Conservation (phyloP, 2,888 invertebrate genomes). For the Oegoconia quadripuncta region DNA sequence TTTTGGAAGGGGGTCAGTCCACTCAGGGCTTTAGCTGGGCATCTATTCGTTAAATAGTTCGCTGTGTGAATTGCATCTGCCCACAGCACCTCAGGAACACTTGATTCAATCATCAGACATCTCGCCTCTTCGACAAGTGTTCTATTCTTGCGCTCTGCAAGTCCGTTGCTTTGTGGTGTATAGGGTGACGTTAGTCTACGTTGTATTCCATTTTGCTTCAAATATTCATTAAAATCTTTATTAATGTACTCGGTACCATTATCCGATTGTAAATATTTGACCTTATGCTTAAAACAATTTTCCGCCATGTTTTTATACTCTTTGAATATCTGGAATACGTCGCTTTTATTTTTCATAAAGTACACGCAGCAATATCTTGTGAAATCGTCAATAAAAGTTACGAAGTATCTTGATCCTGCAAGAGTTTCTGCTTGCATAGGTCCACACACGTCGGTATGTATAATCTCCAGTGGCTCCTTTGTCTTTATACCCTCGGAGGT, state of each 20-base stretch:
- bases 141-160: conserved; percentile 13
- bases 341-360: conserved; percentile 7
- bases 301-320: not conserved
- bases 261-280: not conserved
- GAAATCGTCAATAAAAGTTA: conserved; percentile 18
- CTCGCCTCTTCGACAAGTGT: conserved; percentile 9
- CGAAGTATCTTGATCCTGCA: conserved; percentile 14
- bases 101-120: conserved; percentile 7
- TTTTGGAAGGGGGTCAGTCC: conserved; percentile 7
- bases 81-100: conserved; percentile 6
- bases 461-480: not conserved
- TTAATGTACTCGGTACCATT: not conserved
- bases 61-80: conserved; percentile 13
- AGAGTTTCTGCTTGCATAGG: conserved; percentile 1
- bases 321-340: not conserved
- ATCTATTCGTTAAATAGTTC: conserved; percentile 12
- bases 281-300: not conserved
- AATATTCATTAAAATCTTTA: conserved; percentile 1
- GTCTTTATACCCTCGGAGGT: not conserved
- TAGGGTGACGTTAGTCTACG: not conserved
- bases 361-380: conserved; percentile 16
- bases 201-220: not conserved
- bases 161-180: not conserved
- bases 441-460: no score
- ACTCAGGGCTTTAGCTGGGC: conserved; percentile 1